phyloP scores from a whole-genome alignment of 2,797 vertebrate genomes.

The Petrocephalus schoutedeni region DNA sequence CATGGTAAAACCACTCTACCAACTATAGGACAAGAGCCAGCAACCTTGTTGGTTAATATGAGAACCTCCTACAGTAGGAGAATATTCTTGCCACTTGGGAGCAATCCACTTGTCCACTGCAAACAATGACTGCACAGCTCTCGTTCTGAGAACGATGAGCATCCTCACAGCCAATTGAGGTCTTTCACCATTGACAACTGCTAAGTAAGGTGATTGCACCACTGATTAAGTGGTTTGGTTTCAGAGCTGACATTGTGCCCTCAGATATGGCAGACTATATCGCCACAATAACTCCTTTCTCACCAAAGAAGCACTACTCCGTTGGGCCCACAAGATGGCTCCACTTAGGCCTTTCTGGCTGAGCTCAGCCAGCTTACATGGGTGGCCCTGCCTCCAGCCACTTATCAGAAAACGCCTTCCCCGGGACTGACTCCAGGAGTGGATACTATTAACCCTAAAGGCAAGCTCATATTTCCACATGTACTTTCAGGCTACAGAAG shows the following conservation, averaged over 20 bases:
- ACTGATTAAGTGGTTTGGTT: background rate
- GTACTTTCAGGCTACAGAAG: background rate
- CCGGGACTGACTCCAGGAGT: background rate
- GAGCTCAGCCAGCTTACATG: background rate
- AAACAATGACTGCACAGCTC: background rate
- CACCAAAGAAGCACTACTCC: background rate
- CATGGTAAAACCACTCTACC: background rate
- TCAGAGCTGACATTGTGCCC: background rate
- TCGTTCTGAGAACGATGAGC: background rate
- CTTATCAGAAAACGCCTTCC: background rate
- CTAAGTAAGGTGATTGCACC: background rate
- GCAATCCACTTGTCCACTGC: background rate
- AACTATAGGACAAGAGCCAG: background rate
- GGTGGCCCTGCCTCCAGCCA: background rate
- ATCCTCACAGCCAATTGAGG: background rate
- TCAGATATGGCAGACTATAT: background rate
- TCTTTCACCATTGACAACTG: background rate
- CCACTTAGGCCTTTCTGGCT: background rate
- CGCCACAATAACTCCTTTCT: background rate
- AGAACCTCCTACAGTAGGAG: background rate
- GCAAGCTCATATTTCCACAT: background rate
- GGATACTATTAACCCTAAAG: background rate
- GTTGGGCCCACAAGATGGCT: background rate
- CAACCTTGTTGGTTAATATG: background rate
- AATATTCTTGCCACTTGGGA: background rate